A percentile compares a stretch with the other conserved stretches of the same genome.
phyloP scores from a whole-genome alignment of 2,888 invertebrate species.

The Icerya purchasi region DNA sequence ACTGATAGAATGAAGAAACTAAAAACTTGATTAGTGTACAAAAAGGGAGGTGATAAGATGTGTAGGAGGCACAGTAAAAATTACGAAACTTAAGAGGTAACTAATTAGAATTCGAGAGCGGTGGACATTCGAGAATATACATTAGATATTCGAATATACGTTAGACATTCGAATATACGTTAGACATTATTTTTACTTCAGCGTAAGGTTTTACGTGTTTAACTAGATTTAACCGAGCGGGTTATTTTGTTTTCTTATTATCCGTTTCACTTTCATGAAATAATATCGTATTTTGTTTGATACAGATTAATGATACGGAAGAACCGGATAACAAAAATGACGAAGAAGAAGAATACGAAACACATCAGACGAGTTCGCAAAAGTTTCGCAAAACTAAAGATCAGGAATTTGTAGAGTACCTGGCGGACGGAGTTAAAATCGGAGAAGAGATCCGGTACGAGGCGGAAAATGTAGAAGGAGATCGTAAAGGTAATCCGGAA shows the following conservation, averaged over 20 bases:
- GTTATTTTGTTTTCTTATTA: not conserved
- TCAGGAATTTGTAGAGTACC: conserved; percentile 62
- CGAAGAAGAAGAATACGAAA: conserved; percentile 26
- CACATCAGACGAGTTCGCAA: conserved; percentile 35
- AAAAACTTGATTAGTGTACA: not conserved
- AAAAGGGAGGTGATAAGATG: no score
- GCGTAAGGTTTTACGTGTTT: not conserved
- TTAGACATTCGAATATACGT: no score
- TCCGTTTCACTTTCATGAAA: not conserved
- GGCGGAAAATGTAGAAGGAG: conserved; percentile 42
- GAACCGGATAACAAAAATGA: conserved; percentile 37
- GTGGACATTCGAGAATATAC: no score
- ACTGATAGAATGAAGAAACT: not conserved
- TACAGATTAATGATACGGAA: conserved; percentile 49
- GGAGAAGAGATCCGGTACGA: conserved; percentile 48
- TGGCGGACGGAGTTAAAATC: conserved; percentile 58
- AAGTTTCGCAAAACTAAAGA: conserved; percentile 48
- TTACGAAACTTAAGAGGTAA: no score
- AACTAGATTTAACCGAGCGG: not conserved
- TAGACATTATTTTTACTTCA: no score
- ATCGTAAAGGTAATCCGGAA: conserved; percentile 39
- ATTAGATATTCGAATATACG: no score
- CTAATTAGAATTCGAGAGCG: no score
- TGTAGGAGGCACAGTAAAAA: no score
- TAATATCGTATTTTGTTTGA: no score